These are phyloP conservation scores for Drosophila sechellia DNA, from an alignment of 1,140 invertebrate species.

Conservation along the genomic window DNA sequence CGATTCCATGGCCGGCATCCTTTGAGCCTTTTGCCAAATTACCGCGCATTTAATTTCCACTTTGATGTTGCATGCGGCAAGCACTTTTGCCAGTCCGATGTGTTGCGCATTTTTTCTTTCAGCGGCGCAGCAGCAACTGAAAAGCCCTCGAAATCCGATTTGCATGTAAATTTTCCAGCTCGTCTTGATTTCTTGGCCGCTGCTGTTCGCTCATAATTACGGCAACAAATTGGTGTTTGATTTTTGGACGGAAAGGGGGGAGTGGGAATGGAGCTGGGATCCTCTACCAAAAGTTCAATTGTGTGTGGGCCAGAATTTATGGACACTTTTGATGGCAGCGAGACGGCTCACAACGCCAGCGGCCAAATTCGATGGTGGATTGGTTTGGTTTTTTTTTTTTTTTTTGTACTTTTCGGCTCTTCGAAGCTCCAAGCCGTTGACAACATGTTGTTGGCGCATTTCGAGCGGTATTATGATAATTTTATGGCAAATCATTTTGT, in stretches of 20 bases:
- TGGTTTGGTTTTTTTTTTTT: no score
- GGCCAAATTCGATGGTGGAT: constrained; percentile 47
- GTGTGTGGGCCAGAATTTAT: constrained; percentile 75
- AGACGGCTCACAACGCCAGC: constrained; percentile 49
- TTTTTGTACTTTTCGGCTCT: constrained; percentile 19
- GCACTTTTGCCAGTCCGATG: constrained; percentile 55
- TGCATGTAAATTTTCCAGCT: constrained; percentile 71
- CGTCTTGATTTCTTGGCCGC: constrained; percentile 27
- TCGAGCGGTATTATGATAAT: constrained; percentile 79
- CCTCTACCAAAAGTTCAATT: constrained; percentile 55
- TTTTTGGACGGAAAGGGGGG: background rate
- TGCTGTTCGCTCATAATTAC: constrained; percentile 60
- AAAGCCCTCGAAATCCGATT: constrained; percentile 63
- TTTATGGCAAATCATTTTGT: constrained; percentile 83
- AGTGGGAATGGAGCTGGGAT: background rate
- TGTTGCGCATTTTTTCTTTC: constrained; percentile 52
- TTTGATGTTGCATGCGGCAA: constrained; percentile 83
- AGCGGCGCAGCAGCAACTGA: constrained; percentile 31
- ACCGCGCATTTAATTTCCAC: constrained; percentile 83
- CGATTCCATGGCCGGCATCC: constrained; percentile 66
- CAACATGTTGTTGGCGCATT: constrained; percentile 82
- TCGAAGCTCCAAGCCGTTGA: constrained; percentile 56
- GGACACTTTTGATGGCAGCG: constrained; percentile 71
- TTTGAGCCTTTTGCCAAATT: constrained; percentile 84
- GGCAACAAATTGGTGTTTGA: constrained; percentile 39